Percentiles rank a stretch among this genome's conserved stretches.
These are phyloP conservation scores for Chelonoidis abingdonii DNA, from an alignment of 2,113 vertebrate species.

Conservation along the genomic window DNA sequence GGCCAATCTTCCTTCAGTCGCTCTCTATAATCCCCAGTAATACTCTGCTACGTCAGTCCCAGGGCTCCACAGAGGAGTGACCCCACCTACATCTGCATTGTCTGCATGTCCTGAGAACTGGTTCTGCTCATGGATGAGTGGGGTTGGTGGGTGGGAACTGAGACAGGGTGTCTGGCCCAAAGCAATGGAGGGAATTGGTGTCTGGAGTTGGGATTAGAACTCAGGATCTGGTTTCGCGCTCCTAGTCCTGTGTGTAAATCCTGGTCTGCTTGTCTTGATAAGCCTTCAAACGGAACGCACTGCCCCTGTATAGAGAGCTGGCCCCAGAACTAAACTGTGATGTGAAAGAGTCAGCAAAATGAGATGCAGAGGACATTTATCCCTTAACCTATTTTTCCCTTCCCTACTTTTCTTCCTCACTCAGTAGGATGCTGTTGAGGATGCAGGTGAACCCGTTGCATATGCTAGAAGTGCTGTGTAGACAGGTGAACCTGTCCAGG, in stretches of 20 bases:
- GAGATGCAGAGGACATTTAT: constrained; percentile 1
- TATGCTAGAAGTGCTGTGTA: neutral
- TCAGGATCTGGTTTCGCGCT: neutral
- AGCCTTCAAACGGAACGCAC: neutral
- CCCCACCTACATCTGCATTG: neutral
- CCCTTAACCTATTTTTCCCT: constrained; percentile 33
- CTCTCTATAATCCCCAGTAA: neutral
- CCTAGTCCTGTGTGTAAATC: neutral
- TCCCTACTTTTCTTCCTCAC: constrained; percentile 7
- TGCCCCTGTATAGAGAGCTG: neutral
- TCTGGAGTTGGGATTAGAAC: neutral
- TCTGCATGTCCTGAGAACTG: fast-evolving
- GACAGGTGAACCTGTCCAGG: neutral
- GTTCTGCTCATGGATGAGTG: neutral
- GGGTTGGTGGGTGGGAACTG: neutral
- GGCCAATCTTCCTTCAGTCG: neutral
- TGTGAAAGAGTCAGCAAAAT: neutral
- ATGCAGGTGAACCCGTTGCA: neutral
- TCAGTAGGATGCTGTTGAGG: neutral
- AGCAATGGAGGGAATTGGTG: neutral
- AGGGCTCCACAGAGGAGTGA: neutral
- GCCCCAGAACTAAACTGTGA: neutral
- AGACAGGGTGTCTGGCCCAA: neutral
- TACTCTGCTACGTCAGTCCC: too few relatives aligned
- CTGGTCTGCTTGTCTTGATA: neutral